Evolutionary conservation across 2,888 invertebrate genomes (phyloP).

Genomic region (Oligia strigilis): DNA sequence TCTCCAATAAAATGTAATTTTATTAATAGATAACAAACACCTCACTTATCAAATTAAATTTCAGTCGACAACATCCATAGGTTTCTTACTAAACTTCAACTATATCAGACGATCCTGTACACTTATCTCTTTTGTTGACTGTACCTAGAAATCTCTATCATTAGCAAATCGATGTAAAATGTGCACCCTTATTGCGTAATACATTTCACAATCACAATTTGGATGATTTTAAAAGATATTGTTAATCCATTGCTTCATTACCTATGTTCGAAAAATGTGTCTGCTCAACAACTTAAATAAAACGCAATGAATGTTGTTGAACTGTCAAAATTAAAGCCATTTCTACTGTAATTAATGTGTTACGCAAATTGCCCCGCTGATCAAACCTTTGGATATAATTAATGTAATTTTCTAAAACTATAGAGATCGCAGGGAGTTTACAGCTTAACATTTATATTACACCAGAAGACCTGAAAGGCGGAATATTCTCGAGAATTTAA

Average conservation of each 20-base stretch:
- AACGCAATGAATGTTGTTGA: background rate
- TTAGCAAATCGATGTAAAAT: background rate
- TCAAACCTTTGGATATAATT: background rate
- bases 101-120: too few relatives aligned
- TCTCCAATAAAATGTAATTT: too few relatives aligned
- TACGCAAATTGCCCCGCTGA: background rate
- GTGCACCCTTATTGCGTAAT: too few relatives aligned
- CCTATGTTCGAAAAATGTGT: too few relatives aligned
- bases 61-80: too few relatives aligned
- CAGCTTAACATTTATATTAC: slow-evolving; percentile 47
- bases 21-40: too few relatives aligned
- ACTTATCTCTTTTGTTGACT: too few relatives aligned
- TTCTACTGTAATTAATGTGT: background rate
- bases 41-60: too few relatives aligned
- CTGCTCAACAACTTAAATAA: background rate
- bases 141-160: background rate
- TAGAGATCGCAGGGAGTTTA: background rate
- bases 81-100: too few relatives aligned
- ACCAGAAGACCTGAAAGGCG: slow-evolving; percentile 13
- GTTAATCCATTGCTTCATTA: too few relatives aligned
- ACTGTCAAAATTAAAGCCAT: background rate
- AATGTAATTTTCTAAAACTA: background rate
- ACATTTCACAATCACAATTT: too few relatives aligned
- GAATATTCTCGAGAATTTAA: slow-evolving; percentile 45
- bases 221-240: too few relatives aligned